These are phyloP conservation scores for Macrotus californicus DNA, from an alignment of 2,113 vertebrate genomes.

Conservation along the genomic window DNA sequence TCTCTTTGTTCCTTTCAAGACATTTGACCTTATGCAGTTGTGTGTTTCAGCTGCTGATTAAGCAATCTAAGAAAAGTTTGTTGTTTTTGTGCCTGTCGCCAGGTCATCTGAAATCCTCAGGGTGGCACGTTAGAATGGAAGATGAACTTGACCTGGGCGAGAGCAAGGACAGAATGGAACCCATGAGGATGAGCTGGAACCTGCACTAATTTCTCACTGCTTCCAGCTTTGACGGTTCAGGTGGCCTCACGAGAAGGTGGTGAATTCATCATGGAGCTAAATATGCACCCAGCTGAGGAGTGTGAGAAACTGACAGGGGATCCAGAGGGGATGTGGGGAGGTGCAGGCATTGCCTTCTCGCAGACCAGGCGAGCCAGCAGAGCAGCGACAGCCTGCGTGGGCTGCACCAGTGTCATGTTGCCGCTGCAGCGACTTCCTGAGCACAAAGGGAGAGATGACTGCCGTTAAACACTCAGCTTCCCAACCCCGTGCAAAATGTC, in stretches of 20 bases:
- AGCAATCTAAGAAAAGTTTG: not conserved
- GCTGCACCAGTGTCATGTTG: rapidly evolving
- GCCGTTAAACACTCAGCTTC: not conserved
- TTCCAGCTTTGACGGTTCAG: not conserved
- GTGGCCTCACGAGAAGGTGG: not conserved
- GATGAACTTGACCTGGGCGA: rapidly evolving
- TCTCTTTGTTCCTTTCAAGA: not conserved
- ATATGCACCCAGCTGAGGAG: no score
- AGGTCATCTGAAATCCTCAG: not conserved
- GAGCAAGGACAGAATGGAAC: not conserved
- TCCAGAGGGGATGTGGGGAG: not conserved
- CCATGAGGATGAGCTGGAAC: not conserved
- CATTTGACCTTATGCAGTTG: no score
- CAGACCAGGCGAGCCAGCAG: not conserved
- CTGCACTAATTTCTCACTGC: not conserved
- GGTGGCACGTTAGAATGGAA: not conserved
- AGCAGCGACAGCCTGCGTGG: rapidly evolving
- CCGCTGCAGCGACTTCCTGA: not conserved
- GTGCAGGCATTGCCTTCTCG: not conserved
- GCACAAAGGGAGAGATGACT: not conserved
- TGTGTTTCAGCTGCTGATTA: not conserved
- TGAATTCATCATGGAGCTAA: not conserved
- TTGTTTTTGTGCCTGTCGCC: not conserved
- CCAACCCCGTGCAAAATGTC: not conserved
- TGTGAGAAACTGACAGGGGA: not conserved